These are phyloP conservation scores for Tadarida brasiliensis DNA, from an alignment of 2,797 vertebrate genomes.

Conservation along the genomic window DNA sequence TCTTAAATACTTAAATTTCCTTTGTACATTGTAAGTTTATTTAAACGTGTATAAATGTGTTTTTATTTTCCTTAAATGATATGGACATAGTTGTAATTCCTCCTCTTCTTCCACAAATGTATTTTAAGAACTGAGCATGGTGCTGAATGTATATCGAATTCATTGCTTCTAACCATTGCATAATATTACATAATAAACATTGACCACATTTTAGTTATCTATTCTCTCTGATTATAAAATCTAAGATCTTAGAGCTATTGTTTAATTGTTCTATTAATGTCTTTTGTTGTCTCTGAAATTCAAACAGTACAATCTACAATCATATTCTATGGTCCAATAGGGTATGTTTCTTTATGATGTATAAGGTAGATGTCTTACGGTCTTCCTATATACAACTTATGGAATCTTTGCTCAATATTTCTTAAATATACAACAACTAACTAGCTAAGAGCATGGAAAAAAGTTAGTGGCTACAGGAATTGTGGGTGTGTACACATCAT, in stretches of 20 bases:
- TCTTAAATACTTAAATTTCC: neutral
- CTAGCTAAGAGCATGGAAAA: neutral
- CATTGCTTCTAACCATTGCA: neutral
- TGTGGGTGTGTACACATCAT: neutral
- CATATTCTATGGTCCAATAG: neutral
- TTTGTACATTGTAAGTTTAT: neutral
- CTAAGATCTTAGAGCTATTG: neutral
- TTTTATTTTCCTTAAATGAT: constrained; percentile 10
- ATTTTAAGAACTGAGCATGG: neutral
- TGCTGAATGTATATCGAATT: neutral
- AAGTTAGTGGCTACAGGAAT: neutral
- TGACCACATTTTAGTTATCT: neutral
- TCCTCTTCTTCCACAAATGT: neutral
- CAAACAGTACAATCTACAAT: neutral
- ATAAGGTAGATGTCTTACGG: neutral
- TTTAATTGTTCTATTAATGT: neutral
- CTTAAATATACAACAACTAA: neutral
- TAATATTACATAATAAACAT: neutral
- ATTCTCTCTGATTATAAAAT: neutral
- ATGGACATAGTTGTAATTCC: neutral
- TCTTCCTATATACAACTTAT: neutral
- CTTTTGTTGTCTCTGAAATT: neutral
- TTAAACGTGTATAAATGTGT: neutral
- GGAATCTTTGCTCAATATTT: neutral
- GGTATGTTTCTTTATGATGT: neutral